Conservation (phyloP, 2,797 vertebrate genomes). For the Erpetoichthys calabaricus region DNA sequence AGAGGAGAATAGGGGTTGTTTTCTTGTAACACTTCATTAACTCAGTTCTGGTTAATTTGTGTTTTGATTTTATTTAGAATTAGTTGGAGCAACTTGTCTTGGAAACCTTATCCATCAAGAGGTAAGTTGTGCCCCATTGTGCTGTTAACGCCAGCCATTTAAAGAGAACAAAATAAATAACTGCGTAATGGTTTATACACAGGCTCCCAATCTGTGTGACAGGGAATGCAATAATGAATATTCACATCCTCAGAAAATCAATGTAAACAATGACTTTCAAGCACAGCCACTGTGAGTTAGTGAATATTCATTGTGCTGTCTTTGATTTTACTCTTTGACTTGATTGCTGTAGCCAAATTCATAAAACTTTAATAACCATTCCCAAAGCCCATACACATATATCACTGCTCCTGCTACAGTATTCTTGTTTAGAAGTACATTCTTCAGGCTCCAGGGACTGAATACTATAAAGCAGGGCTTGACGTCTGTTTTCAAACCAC, state of each 20-base stretch:
- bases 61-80: constrained; percentile 4
- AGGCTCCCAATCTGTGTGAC: constrained; percentile 12
- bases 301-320: constrained; percentile 30
- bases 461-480: too few relatives aligned
- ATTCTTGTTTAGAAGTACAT: too few relatives aligned
- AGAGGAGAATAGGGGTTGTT: too few relatives aligned
- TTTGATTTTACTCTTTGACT: constrained; percentile 13
- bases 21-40: not conserved
- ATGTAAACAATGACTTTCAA: constrained; percentile 20
- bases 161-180: constrained; percentile 12
- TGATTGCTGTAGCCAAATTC: constrained; percentile 16
- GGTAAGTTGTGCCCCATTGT: not conserved
- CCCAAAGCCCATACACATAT: not conserved
- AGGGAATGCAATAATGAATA: constrained; percentile 17
- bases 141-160: not conserved
- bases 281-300: constrained; percentile 17
- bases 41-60: not conserved
- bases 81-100: not conserved
- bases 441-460: too few relatives aligned
- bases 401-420: too few relatives aligned
- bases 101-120: not conserved
- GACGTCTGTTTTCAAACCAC: too few relatives aligned
- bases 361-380: constrained; percentile 12
- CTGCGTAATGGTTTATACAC: constrained; percentile 23
- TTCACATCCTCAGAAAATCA: constrained; percentile 19